Percentiles rank a stretch among this genome's conserved stretches.
Evolutionary conservation across 2,888 invertebrate genomes (phyloP).

Genomic region (Syrista parreyssii): DNA sequence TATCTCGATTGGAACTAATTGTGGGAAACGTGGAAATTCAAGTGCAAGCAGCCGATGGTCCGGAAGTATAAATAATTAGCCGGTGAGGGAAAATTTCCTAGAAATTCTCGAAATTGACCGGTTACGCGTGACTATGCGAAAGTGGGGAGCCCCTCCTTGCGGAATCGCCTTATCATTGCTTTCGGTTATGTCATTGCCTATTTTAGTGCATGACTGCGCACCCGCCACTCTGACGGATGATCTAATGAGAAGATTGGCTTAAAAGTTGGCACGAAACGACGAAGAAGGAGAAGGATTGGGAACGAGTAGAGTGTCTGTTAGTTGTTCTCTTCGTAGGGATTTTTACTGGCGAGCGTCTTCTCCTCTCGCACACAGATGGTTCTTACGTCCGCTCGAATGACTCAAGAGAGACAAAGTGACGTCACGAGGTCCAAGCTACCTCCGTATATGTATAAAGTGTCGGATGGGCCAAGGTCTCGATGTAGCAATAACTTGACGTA

Average conservation of each 20-base stretch:
- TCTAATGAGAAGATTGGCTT: slow-evolving; percentile 29
- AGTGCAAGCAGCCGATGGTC: too few relatives aligned
- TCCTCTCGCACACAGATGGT: neutral
- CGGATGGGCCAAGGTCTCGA: slow-evolving; percentile 55
- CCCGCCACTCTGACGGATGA: slow-evolving; percentile 44
- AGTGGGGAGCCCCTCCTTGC: too few relatives aligned
- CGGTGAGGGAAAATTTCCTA: too few relatives aligned
- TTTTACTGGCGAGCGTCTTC: too few relatives aligned
- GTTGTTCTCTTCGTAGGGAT: too few relatives aligned
- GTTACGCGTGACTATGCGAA: too few relatives aligned
- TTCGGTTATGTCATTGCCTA: slow-evolving; percentile 18
- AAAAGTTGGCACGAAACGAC: neutral
- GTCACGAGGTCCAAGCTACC: slow-evolving; percentile 52
- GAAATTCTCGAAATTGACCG: too few relatives aligned
- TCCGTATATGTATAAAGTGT: slow-evolving; percentile 61
- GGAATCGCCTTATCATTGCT: slow-evolving; percentile 17
- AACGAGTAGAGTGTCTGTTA: neutral
- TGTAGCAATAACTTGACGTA: slow-evolving; percentile 38
- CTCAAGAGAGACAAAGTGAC: slow-evolving; percentile 54
- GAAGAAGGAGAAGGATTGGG: neutral
- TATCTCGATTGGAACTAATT: too few relatives aligned
- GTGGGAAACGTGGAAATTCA: too few relatives aligned
- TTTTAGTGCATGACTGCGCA: slow-evolving; percentile 19
- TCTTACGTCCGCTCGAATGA: slow-evolving; percentile 32
- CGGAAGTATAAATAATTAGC: too few relatives aligned